Base-by-base conservation (phyloP, 2,113 vertebrate genomes). In the Cryptotis parvus region DNA sequence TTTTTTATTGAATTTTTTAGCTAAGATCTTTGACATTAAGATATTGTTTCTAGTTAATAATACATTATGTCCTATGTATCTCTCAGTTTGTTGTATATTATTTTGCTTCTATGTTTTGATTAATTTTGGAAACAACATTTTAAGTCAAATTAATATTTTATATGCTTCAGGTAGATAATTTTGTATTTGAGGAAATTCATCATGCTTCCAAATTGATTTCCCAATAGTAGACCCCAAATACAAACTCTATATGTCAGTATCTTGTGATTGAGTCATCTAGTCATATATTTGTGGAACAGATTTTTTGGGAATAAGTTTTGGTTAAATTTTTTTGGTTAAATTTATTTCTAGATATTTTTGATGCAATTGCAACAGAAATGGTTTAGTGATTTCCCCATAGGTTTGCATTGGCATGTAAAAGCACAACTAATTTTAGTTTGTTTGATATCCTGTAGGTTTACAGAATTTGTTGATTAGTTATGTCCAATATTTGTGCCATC, bases 1-100 rank as follows among this genome's bases (percentile, higher is more conserved):
- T 93, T 82, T 87, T n/a, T 92, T 76, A 63, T 39, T 82, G 37
- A n/a, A n/a, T n/a, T 45, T 33, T 2, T 82, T 92, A 91, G 93
- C 27, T 72, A 70, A 69, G 22, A 2, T 24, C 82, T 80, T 72
- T 49, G 45, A 49, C 45, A 49, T 49, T 49, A 49, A 49, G 45
- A 8, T n/a, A n/a, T 63, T 49, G n/a, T 89, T 77, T 83, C 27
- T 77, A 0, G 68, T 58, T 73, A 84, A 37, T 77, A 89, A 35
- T 52, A 77, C 45, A 74, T 4, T 81, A 4, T 84, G 39, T 37
- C 80, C 89, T 80, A 94, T 33, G 20, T 89, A 70, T 91, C 43
- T 81, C 27, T 84, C 29, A 16, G 15, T 22, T 41, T 80, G 14
- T 26, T 20, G 22, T 3, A 16, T 27, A 0, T 66, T 8, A 35